Base-by-base conservation (phyloP, 1,140 invertebrate species). In the Anagrus nilaparvatae region DNA sequence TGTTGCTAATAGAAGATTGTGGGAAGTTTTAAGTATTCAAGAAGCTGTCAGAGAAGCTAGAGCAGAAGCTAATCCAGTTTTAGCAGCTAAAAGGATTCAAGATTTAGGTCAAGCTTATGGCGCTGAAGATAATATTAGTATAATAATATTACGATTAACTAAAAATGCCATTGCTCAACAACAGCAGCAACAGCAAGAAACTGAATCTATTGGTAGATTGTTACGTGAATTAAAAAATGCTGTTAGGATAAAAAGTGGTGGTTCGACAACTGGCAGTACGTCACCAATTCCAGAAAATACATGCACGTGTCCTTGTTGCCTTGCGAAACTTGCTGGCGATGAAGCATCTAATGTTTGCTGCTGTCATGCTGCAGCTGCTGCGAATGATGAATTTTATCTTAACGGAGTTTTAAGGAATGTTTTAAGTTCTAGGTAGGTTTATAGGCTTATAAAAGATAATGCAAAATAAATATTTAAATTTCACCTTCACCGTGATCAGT, bases 41-140 rank as follows among this genome's bases (percentile, higher is more conserved):
- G 79, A 82, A 37, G 82, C 84, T 2, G 76, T 84, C 2, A 70
- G 78, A 7, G 84, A 88, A 66, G 78, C 83, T 2, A 73, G 78
- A 50, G 75, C 77, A 10, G 79, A 84, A 58, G 75, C 76, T 8
- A 85, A 81, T 61, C 78, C 82, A 6, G 79, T 84, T 41, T 55
- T 87, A 32, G 84, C 83, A 4, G 84, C 84, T 1, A 89, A 87
- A 58, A 68, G 83, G 28, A 64, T 89, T 18, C 81, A 87, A 58
- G 84, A 88, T 62, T 64, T 87, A 21, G 82, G 82, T 3, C 84
- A 88, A 61, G 81, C 82, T 49, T 87, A 87, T 56, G 83, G 83
- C 0, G 79, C 81, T 5, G 79, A 84, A 51, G 81, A 86, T 40
- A 87, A 87, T 61, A 56, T 89, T 2, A 87, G 83, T 43, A 72